A percentile compares a stretch with the other conserved stretches of the same genome.
phyloP scores from a whole-genome alignment of 2,888 invertebrate genomes.

The Conus canariensis region DNA sequence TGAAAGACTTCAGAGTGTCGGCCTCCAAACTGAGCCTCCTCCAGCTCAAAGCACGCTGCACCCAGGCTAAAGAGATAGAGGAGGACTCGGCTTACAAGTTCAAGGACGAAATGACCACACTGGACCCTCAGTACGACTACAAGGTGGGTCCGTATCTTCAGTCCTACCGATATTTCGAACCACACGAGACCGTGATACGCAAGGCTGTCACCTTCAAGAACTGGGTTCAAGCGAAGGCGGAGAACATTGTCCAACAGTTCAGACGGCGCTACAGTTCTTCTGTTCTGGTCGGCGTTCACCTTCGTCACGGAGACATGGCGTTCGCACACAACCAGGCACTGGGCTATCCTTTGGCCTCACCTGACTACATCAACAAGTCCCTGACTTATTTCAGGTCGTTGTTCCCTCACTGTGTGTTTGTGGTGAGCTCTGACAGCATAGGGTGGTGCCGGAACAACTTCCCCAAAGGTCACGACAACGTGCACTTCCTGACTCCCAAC shows the following conservation, averaged over 20 bases:
- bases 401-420: constrained; percentile 52
- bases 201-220: neutral
- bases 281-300: constrained; percentile 19
- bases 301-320: constrained; percentile 37
- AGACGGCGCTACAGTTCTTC: neutral
- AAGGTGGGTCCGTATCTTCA: neutral
- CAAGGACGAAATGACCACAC: neutral
- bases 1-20: neutral
- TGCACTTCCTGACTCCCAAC: neutral
- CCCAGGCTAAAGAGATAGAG: neutral
- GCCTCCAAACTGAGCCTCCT: neutral
- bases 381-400: constrained; percentile 50
- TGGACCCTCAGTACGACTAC: neutral
- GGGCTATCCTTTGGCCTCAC: constrained; percentile 54
- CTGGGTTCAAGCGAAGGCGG: neutral
- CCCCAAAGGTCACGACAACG: constrained; percentile 9
- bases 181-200: neutral
- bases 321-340: neutral
- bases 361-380: constrained; percentile 54
- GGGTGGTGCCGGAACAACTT: constrained; percentile 55
- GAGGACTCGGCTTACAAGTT: neutral
- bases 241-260: neutral
- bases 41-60: neutral
- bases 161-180: neutral
- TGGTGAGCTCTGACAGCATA: constrained; percentile 57